Conservation (phyloP, 2,113 vertebrate genomes). For the Lepisosteus oculatus region DNA sequence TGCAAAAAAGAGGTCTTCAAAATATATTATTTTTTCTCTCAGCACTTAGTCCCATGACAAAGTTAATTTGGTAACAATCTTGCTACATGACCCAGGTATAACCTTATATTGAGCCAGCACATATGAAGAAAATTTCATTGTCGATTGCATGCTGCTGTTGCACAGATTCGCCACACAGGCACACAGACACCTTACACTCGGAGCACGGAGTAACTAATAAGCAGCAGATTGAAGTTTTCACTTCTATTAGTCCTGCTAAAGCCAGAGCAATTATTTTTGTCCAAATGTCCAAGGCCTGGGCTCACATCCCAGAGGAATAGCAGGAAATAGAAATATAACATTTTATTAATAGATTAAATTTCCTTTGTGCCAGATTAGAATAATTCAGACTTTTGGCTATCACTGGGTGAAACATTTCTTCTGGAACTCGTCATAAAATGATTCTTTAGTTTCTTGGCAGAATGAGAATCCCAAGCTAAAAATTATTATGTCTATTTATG, state of each 20-base stretch:
- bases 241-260: conserved; percentile 57
- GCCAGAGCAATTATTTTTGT: conserved; percentile 54
- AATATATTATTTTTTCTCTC: not conserved
- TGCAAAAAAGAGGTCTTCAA: too few species aligned
- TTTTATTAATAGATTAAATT: conserved; percentile 25
- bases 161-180: conserved; percentile 51
- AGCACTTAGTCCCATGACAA: conserved; percentile 45
- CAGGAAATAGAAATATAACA: conserved; percentile 45
- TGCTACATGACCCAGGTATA: conserved; percentile 56
- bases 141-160: conserved; percentile 46
- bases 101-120: conserved; percentile 60
- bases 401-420: too few species aligned
- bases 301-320: conserved; percentile 43
- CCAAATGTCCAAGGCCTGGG: conserved; percentile 46
- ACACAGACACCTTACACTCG: conserved; percentile 24
- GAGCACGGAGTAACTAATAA: conserved; percentile 43
- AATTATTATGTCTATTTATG: too few species aligned
- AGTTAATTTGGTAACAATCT: conserved; percentile 64
- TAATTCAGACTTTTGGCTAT: too few species aligned
- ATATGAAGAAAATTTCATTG: conserved; percentile 48
- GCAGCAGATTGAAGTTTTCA: conserved; percentile 62
- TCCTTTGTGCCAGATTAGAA: conserved; percentile 21
- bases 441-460: too few species aligned
- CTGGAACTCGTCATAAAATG: too few species aligned
- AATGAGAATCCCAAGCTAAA: too few species aligned